Evolutionary conservation across 2,797 vertebrate genomes (phyloP).

Genomic region (Sparus aurata): DNA sequence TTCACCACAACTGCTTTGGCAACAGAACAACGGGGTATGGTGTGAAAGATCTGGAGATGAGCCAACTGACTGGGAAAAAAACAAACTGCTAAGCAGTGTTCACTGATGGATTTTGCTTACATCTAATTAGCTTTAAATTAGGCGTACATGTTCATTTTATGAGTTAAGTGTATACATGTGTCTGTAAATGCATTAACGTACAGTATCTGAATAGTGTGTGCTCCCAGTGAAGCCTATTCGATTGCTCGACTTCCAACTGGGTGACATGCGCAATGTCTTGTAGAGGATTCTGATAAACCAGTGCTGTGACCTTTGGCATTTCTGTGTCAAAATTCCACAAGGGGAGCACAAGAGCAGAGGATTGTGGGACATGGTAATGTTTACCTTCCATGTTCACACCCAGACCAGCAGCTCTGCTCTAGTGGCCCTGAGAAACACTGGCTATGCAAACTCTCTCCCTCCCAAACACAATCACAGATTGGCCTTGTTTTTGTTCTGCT

Average conservation of each 20-base stretch:
- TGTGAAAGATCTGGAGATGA: constrained; percentile 68
- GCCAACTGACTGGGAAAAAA: constrained; percentile 43
- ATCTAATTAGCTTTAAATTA: constrained; percentile 37
- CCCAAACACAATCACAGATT: constrained; percentile 36
- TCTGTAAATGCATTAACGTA: neutral
- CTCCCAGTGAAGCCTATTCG: constrained; percentile 9
- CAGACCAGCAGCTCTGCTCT: constrained; percentile 62
- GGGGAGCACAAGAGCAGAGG: constrained; percentile 62
- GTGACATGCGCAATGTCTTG: constrained; percentile 60
- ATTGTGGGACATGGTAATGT: constrained; percentile 77
- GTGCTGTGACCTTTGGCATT: constrained; percentile 72
- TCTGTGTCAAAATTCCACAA: constrained; percentile 77
- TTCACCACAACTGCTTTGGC: constrained; percentile 77
- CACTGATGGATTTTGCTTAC: constrained; percentile 58
- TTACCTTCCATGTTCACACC: constrained; percentile 78
- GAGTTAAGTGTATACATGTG: constrained; percentile 11
- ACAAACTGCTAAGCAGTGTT: constrained; percentile 34
- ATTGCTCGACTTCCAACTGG: constrained; percentile 47
- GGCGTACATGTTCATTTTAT: constrained; percentile 11
- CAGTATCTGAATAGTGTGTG: constrained; percentile 2
- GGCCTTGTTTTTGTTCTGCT: constrained; percentile 60
- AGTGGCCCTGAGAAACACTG: constrained; percentile 66
- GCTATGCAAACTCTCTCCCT: constrained; percentile 60
- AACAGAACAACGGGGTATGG: constrained; percentile 52
- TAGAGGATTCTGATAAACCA: constrained; percentile 64